phyloP scores from a whole-genome alignment of 1,140 invertebrate genomes.

The Theocolax elegans region DNA sequence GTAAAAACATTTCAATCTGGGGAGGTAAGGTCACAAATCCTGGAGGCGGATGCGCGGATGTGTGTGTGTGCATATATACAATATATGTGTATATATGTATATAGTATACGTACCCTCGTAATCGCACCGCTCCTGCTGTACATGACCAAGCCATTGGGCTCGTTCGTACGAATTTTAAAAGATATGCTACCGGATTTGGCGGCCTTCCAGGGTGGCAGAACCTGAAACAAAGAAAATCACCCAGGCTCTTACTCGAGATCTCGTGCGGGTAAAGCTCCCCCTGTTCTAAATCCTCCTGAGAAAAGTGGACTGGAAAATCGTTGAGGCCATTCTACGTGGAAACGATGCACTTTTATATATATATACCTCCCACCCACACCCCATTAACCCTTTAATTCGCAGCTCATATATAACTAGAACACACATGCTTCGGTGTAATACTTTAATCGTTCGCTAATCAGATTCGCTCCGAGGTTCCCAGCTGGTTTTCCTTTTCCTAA shows the following conservation, averaged over 20 bases:
- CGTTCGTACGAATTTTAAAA: constrained; percentile 94
- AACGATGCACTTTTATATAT: no score
- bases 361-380: no score
- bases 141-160: constrained; percentile 92
- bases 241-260: constrained; percentile 51
- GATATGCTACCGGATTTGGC: constrained; percentile 87
- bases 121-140: constrained; percentile 88
- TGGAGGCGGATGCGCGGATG: neutral
- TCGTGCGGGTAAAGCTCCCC: constrained; percentile 42
- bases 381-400: no score
- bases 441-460: no score
- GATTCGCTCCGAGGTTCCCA: no score
- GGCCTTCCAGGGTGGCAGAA: constrained; percentile 88
- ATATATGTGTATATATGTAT: no score
- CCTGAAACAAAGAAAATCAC: constrained; percentile 70
- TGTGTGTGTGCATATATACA: neutral
- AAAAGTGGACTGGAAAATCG: constrained; percentile 37
- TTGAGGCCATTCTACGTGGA: neutral
- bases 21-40: no score
- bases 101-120: constrained; percentile 64
- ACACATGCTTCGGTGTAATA: no score
- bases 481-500: no score
- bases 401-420: no score
- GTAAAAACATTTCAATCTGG: no score
- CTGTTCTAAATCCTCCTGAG: constrained; percentile 46